Base-by-base conservation (phyloP, 2,888 invertebrate genomes). In the Drosophila barbarae region DNA sequence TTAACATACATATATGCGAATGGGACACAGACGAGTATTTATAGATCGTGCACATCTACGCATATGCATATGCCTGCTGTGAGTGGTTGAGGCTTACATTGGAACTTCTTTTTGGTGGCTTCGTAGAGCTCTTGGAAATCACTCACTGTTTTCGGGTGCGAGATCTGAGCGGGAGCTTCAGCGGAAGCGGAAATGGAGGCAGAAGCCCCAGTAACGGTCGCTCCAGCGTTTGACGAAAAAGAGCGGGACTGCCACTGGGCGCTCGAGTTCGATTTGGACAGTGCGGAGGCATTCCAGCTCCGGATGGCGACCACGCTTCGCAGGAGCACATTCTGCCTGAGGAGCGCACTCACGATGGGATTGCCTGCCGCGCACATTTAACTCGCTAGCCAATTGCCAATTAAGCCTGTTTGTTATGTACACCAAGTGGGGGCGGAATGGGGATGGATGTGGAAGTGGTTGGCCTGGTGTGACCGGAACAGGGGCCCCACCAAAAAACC, bases 81-180 rank as follows among this genome's bases (percentile, higher is more conserved):
- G 50, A 47, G 51, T 59, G 63, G 63, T 44, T 54, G 60, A 79
- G 76, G 92, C 93, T 92, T 91, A 94, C 94, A 94, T 90, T 92
- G 91, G 89, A 93, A 94, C 90, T 93, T 93, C 64, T 92, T 89
- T 90, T 92, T 93, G 21, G 93, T 92, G 81, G 91, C 90, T 77
- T 91, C 90, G 87, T 94, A 94, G 5, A 94, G 93, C 85, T 92
- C 92, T 77, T 91, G 75, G 70, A 86, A 88, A 73, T 89, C 89
- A 73, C 77, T 79, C 79, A 79, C 82, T 50, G 79, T 79, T 76
- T 70, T 78, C 49, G 58, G 67, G 15, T 51, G 53, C 53, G 46
- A 50, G 36, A 55, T 35, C 53, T 52, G 21, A 35, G 50, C 53
- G 23, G 61, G 42, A 68, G 68, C 72, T 21, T 26, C 18, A 18